Evolutionary conservation across 2,888 invertebrate genomes (phyloP).

Genomic region (Adela reaumurella): DNA sequence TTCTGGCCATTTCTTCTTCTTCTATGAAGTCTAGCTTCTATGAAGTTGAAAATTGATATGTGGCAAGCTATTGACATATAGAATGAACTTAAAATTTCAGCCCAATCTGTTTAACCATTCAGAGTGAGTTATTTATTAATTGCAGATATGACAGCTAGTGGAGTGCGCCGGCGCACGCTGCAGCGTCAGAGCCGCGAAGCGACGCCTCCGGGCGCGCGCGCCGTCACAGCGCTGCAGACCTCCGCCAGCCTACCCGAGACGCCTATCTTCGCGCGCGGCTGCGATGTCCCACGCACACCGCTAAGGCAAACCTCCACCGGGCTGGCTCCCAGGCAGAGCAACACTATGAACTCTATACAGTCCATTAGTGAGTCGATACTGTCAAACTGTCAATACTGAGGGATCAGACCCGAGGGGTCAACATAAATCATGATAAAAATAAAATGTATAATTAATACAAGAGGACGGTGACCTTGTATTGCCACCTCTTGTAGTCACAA

Average conservation of each 20-base stretch:
- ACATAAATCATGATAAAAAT: too few relatives aligned
- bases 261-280: slow-evolving; percentile 80
- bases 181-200: slow-evolving; percentile 47
- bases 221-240: slow-evolving; percentile 64
- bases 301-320: slow-evolving; percentile 65
- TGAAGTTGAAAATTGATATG: too few relatives aligned
- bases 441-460: too few relatives aligned
- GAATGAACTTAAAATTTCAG: too few relatives aligned
- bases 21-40: too few relatives aligned
- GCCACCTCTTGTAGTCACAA: too few relatives aligned
- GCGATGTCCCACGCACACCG: slow-evolving; percentile 80
- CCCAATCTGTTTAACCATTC: too few relatives aligned
- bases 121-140: slow-evolving; percentile 24
- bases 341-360: slow-evolving; percentile 57
- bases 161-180: slow-evolving; percentile 47
- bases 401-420: too few relatives aligned
- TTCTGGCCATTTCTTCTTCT: too few relatives aligned
- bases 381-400: too few relatives aligned
- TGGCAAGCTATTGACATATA: too few relatives aligned
- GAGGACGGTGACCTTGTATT: too few relatives aligned
- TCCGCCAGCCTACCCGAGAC: slow-evolving; percentile 87
- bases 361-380: slow-evolving; percentile 45
- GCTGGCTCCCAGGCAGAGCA: slow-evolving; percentile 58
- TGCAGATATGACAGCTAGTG: slow-evolving; percentile 42
- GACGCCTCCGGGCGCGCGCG: slow-evolving; percentile 28